Conservation (phyloP, 1,140 invertebrate genomes). For the Bombus waltoni region DNA sequence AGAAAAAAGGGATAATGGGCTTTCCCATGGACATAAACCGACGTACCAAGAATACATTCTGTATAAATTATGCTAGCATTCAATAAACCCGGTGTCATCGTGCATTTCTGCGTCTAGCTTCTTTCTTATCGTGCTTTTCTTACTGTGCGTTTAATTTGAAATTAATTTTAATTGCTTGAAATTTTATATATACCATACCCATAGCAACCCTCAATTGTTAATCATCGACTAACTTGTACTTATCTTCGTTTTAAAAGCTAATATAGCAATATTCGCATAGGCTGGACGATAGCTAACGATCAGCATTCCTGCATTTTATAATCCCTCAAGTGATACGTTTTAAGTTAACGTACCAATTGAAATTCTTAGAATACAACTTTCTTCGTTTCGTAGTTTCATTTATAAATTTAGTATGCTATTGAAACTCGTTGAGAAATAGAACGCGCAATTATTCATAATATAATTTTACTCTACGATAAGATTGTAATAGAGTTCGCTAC, state of each 20-base stretch:
- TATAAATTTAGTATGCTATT: neutral
- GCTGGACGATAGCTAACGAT: too few species aligned
- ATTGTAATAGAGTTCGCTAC: neutral
- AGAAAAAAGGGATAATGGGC: conserved; percentile 51
- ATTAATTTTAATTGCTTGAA: neutral
- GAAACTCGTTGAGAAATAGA: neutral
- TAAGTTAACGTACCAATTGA: neutral
- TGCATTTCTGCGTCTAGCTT: neutral
- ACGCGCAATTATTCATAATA: neutral
- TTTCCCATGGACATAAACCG: conserved; percentile 29
- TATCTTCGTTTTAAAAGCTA: neutral
- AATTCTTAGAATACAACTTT: neutral
- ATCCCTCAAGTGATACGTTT: neutral
- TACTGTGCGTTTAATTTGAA: neutral
- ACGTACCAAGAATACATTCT: neutral
- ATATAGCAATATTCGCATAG: neutral
- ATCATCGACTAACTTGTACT: neutral
- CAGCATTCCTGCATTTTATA: neutral
- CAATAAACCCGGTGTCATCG: neutral
- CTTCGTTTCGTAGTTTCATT: neutral
- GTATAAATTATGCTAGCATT: neutral
- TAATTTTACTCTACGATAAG: neutral
- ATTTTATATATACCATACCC: neutral
- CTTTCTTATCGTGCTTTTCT: neutral
- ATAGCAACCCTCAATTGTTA: neutral